Conservation (phyloP, 2,113 vertebrate genomes). For the Meles meles region DNA sequence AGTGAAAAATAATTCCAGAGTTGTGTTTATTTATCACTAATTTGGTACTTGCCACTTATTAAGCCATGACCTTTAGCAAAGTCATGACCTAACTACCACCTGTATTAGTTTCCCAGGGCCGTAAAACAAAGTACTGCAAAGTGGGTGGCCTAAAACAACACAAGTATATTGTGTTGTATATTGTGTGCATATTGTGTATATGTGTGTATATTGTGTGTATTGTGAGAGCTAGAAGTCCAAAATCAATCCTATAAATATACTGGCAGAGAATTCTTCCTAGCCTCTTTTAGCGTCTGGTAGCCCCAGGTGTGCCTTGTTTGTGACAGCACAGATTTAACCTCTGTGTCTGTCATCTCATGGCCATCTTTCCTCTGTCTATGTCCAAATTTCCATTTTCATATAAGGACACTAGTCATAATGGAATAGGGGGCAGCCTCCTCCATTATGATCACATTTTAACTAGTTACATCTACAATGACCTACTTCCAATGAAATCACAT, state of each 20-base stretch:
- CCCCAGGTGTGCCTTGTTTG: background rate
- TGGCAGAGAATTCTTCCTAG: background rate
- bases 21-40: background rate
- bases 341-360: background rate
- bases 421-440: background rate
- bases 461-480: background rate
- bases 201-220: too few relatives aligned
- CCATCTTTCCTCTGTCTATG: background rate
- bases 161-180: background rate
- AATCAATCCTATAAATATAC: background rate
- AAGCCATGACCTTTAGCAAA: background rate
- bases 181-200: too few relatives aligned
- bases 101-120: background rate
- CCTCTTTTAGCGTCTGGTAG: background rate
- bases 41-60: background rate
- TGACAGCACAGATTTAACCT: background rate
- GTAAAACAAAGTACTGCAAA: background rate
- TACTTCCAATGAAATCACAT: background rate
- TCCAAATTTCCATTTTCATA: background rate
- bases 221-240: background rate
- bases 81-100: background rate
- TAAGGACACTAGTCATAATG: background rate
- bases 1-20: background rate
- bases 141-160: background rate
- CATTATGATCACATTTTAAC: background rate